Conservation (phyloP, 2,888 invertebrate genomes). For the Meteorus cinctellus region DNA sequence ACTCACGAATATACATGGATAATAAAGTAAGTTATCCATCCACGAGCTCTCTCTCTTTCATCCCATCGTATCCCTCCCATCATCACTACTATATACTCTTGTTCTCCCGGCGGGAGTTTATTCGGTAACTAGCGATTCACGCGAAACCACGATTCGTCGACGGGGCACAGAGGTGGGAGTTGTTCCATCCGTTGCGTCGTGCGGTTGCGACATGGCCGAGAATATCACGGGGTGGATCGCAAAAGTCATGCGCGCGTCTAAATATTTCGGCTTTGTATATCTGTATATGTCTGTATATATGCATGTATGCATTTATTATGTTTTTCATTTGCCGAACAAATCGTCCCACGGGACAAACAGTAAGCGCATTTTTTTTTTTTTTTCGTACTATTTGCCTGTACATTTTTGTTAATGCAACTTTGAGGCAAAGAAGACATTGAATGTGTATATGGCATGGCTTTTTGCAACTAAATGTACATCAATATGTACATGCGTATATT, state of each 20-base stretch:
- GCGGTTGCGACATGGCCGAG: constrained; percentile 12
- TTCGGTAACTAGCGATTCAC: constrained; percentile 67
- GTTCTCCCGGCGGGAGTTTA: constrained; percentile 54
- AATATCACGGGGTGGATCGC: background rate
- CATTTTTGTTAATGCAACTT: background rate
- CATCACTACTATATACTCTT: background rate
- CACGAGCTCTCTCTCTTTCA: constrained; percentile 42
- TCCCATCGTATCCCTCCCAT: constrained; percentile 13
- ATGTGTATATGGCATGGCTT: background rate
- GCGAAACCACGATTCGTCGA: constrained; percentile 60
- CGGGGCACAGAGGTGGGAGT: constrained; percentile 32
- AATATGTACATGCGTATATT: too few species aligned
- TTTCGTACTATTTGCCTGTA: background rate
- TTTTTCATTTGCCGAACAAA: constrained; percentile 54
- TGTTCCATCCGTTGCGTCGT: constrained; percentile 21
- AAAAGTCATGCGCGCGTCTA: constrained; percentile 28
- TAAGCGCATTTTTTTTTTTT: constrained; percentile 56
- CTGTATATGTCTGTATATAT: background rate
- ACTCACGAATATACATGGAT: constrained; percentile 32
- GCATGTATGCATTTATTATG: background rate
- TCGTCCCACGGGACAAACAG: constrained; percentile 56
- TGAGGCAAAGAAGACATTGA: background rate
- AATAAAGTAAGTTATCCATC: constrained; percentile 43
- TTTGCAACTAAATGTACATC: too few species aligned
- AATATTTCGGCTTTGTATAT: constrained; percentile 10